phyloP scores from a whole-genome alignment of 2,888 invertebrate genomes.

The Eupithecia exiguata region DNA sequence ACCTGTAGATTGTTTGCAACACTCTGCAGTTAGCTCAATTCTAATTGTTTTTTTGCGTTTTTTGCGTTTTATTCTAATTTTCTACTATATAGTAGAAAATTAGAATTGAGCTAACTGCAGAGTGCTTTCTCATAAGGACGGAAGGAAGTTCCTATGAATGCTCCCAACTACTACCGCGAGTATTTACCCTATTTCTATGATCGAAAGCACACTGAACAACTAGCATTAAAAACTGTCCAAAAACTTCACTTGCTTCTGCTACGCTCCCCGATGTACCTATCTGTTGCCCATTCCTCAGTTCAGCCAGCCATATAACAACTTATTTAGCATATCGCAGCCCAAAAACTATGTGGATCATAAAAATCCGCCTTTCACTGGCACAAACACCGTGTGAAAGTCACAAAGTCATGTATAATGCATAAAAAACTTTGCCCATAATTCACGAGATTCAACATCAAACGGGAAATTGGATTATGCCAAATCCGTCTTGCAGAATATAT shows the following conservation, averaged over 20 bases:
- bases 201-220: neutral
- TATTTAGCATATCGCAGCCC: slow-evolving; percentile 10
- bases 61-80: too few species aligned
- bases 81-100: too few species aligned
- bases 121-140: too few species aligned
- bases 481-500: slow-evolving; percentile 44
- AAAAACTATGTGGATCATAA: slow-evolving; percentile 13
- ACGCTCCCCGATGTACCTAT: neutral
- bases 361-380: slow-evolving; percentile 13
- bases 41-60: too few species aligned
- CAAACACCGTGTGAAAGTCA: slow-evolving; percentile 26
- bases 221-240: neutral
- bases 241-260: neutral
- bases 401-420: slow-evolving; percentile 50
- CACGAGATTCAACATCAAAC: slow-evolving; percentile 48
- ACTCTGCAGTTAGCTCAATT: too few species aligned
- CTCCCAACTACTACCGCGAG: too few species aligned
- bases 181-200: neutral
- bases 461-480: slow-evolving; percentile 51
- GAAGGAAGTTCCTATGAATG: too few species aligned
- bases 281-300: neutral
- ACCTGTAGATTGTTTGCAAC: too few species aligned
- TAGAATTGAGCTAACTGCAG: too few species aligned
- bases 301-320: neutral
- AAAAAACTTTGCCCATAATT: slow-evolving; percentile 47